Evolutionary conservation across 2,888 invertebrate genomes (phyloP).

Genomic region (Drosophila rubida): DNA sequence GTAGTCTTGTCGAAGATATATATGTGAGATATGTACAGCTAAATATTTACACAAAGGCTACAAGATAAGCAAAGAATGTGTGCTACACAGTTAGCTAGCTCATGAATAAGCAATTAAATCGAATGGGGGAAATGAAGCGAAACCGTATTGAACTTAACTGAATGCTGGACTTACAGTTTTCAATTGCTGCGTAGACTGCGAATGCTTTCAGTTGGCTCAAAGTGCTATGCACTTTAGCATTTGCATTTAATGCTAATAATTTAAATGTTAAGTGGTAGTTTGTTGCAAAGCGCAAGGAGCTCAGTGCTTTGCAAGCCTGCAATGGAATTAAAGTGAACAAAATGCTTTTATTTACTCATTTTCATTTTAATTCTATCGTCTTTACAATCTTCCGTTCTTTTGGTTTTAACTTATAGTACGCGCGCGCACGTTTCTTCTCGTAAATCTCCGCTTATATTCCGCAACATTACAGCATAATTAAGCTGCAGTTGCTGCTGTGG

Average conservation of each 20-base stretch:
- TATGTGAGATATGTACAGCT: no score
- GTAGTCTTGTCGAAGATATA: background rate
- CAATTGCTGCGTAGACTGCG: background rate
- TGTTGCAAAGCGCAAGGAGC: no score
- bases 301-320: background rate
- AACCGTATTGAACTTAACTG: background rate
- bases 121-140: background rate
- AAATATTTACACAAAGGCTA: conserved; percentile 2
- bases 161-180: no score
- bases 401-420: conserved; percentile 13
- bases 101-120: background rate
- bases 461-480: conserved; percentile 61
- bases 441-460: conserved; percentile 52
- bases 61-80: background rate
- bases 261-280: conserved; percentile 3
- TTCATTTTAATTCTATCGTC: conserved; percentile 20
- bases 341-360: conserved; percentile 42
- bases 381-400: conserved; percentile 18
- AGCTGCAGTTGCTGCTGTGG: conserved; percentile 41
- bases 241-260: background rate
- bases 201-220: background rate
- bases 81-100: background rate
- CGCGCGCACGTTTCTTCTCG: conserved; percentile 30
- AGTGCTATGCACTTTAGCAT: background rate
- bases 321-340: conserved; percentile 1